Percentiles rank a stretch among this genome's conserved stretches.
phyloP scores from a whole-genome alignment of 2,797 vertebrate genomes.

The Clarias platycephalus region DNA sequence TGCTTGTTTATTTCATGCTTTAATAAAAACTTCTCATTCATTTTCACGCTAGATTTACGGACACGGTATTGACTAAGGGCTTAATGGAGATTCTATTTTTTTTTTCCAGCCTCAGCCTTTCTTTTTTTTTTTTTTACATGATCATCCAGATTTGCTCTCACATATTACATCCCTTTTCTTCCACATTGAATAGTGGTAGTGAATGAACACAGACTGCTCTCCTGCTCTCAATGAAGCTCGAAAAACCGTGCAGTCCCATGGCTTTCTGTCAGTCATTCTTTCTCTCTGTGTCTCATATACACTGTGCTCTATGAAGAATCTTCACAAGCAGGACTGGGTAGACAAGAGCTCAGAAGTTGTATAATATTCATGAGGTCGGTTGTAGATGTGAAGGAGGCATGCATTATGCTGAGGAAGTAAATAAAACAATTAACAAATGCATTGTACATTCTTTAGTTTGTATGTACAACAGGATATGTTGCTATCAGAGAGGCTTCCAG shows the following conservation, averaged over 20 bases:
- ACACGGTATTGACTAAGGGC: not conserved
- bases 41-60: not conserved
- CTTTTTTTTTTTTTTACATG: conserved; percentile 12
- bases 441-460: not conserved
- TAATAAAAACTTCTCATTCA: conserved; percentile 18
- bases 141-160: conserved; percentile 22
- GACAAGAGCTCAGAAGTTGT: conserved; percentile 35
- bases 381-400: not conserved
- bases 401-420: not conserved
- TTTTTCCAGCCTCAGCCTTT: not conserved
- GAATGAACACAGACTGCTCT: conserved; percentile 36
- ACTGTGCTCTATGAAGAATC: conserved; percentile 33
- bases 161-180: conserved; percentile 26
- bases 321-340: conserved; percentile 41
- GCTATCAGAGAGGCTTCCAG: not conserved
- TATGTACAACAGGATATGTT: not conserved
- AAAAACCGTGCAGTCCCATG: conserved; percentile 28
- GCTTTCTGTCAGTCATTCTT: conserved; percentile 11
- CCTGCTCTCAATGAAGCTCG: conserved; percentile 34
- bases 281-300: conserved; percentile 12
- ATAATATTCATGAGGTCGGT: conserved; percentile 5
- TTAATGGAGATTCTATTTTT: conserved; percentile 1
- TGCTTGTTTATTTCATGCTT: conserved; percentile 3
- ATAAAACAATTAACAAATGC: not conserved
- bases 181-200: conserved; percentile 30